phyloP scores from a whole-genome alignment of 92 coral and sea anemone genomes.

The Bergia puertoricense region DNA sequence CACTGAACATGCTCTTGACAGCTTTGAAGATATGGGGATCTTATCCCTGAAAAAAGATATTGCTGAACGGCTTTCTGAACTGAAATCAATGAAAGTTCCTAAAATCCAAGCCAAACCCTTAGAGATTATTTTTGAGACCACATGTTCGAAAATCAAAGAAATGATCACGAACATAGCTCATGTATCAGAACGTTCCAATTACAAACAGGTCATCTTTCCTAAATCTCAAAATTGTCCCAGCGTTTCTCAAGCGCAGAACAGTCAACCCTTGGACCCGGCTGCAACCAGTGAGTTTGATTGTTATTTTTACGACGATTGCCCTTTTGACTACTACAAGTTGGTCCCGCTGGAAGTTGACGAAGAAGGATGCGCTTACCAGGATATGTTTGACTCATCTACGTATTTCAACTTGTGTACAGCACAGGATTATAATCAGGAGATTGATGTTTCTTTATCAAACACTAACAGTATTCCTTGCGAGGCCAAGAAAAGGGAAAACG shows the following conservation, averaged over 20 bases:
- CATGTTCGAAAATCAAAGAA: not conserved
- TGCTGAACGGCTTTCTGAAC: slow-evolving; percentile 45
- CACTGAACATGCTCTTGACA: slow-evolving; percentile 45
- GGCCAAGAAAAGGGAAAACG: not conserved
- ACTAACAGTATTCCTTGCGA: not conserved
- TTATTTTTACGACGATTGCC: not conserved
- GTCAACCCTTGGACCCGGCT: not conserved
- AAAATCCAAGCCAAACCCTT: not conserved
- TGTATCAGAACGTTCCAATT: slow-evolving; percentile 16
- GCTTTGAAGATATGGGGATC: slow-evolving; percentile 52
- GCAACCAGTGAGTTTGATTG: not conserved
- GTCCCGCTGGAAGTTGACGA: not conserved
- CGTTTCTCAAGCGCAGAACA: not conserved
- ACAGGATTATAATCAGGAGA: not conserved
- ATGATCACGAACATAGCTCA: not conserved
- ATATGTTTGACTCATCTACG: not conserved
- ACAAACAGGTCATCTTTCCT: not conserved
- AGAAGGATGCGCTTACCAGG: too few species aligned
- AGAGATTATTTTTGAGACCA: slow-evolving; percentile 21
- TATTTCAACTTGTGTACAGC: not conserved
- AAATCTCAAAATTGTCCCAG: not conserved
- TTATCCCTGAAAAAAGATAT: slow-evolving; percentile 53
- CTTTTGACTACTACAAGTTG: slow-evolving; percentile 11
- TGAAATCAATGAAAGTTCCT: slow-evolving; percentile 34
- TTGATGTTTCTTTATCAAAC: not conserved